A percentile compares a stretch with the other conserved stretches of the same genome.
phyloP scores from a whole-genome alignment of 64 coral and sea anemone genomes.

The Acropora yongei region DNA sequence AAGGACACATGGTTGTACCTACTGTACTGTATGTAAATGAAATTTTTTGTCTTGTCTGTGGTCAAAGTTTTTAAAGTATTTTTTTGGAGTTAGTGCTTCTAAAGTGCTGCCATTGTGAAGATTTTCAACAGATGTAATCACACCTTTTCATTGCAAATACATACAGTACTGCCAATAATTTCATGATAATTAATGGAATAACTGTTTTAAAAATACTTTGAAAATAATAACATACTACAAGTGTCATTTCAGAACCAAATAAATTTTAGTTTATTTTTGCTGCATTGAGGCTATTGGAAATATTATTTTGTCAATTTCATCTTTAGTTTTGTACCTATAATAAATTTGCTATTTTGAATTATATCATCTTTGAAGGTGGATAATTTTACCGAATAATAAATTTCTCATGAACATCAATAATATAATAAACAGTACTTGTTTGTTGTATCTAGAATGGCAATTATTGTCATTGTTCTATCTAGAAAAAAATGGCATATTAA shows the following conservation, averaged over 20 bases:
- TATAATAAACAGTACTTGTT: too few relatives aligned
- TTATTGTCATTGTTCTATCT: background rate
- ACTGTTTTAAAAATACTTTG: background rate
- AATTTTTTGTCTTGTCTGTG: background rate
- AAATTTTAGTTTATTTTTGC: background rate
- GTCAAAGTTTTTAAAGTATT: too few relatives aligned
- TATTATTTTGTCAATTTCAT: background rate
- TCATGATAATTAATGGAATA: background rate
- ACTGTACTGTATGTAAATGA: background rate
- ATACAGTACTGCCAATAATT: too few relatives aligned
- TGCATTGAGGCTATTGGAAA: background rate
- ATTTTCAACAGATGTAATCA: too few relatives aligned
- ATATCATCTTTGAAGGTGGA: background rate
- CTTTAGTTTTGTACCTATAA: background rate
- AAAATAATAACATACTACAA: too few relatives aligned
- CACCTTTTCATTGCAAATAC: too few relatives aligned
- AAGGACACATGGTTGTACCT: background rate
- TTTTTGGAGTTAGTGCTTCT: too few relatives aligned
- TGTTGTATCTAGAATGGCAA: too few relatives aligned
- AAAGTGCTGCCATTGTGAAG: too few relatives aligned
- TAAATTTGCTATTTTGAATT: background rate
- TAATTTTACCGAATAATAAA: background rate
- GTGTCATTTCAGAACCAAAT: too few relatives aligned
- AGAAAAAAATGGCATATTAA: background rate
- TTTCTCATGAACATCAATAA: background rate